Conservation (phyloP, 2,888 invertebrate species). For the Phengaris arion region DNA sequence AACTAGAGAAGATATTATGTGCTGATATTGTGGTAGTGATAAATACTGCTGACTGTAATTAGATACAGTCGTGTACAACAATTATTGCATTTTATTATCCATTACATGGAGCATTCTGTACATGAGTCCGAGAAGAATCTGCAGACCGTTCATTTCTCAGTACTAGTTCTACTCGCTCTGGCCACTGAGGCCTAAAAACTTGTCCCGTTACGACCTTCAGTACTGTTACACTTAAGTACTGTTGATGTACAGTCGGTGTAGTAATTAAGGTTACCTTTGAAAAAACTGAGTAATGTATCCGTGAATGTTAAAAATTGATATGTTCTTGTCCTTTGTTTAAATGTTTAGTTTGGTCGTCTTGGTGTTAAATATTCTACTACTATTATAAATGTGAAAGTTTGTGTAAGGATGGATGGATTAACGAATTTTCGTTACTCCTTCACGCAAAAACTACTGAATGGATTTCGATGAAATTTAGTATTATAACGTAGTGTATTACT, state of each 20-base stretch:
- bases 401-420: too few relatives aligned
- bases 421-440: too few relatives aligned
- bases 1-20: too few relatives aligned
- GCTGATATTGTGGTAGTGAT: too few relatives aligned
- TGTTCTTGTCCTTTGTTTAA: not conserved
- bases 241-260: not conserved
- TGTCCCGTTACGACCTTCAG: conserved; percentile 43
- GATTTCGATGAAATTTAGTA: too few relatives aligned
- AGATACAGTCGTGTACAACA: not conserved
- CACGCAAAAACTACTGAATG: too few relatives aligned
- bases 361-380: too few relatives aligned
- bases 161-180: conserved; percentile 42
- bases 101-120: conserved; percentile 25
- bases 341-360: not conserved
- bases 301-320: not conserved
- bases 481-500: too few relatives aligned
- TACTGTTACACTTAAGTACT: conserved; percentile 35
- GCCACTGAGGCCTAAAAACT: conserved; percentile 42
- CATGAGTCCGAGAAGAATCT: conserved; percentile 45
- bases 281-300: not conserved
- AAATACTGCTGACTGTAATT: not conserved
- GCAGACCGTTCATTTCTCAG: conserved; percentile 43
- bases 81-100: conserved; percentile 23
- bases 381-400: too few relatives aligned
- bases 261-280: conserved; percentile 11